Percentiles rank a stretch among this genome's conserved stretches.
These are phyloP conservation scores for Incurvaria masculella DNA, from an alignment of 2,888 invertebrate genomes.

Conservation along the genomic window DNA sequence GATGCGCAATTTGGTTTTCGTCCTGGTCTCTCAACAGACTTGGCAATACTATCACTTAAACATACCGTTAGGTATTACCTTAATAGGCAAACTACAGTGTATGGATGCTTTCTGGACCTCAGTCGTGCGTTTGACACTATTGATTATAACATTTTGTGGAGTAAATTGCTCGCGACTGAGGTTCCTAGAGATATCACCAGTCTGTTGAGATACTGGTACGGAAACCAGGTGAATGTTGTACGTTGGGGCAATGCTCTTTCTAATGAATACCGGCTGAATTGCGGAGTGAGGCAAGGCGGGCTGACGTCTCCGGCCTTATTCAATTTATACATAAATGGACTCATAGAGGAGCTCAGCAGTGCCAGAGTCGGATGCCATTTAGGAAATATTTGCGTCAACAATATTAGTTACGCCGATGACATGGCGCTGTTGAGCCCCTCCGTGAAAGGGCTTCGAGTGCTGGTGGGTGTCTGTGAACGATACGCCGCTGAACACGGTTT, in stretches of 20 bases:
- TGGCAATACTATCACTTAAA: too few species aligned
- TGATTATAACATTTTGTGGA: conserved; percentile 8
- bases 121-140: conserved; percentile 10
- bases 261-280: conserved; percentile 12
- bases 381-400: conserved; percentile 10
- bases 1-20: too few species aligned
- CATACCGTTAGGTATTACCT: too few species aligned
- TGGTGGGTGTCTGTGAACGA: conserved; percentile 10
- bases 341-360: conserved; percentile 15
- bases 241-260: conserved; percentile 11
- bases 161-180: conserved; percentile 4
- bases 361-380: conserved; percentile 13
- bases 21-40: too few species aligned
- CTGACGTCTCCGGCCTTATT: conserved; percentile 16
- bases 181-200: not conserved
- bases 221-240: conserved; percentile 11
- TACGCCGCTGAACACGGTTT: conserved; percentile 11
- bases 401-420: conserved; percentile 16
- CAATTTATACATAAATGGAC: conserved; percentile 13
- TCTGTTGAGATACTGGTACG: conserved; percentile 11
- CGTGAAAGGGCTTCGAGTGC: conserved; percentile 10
- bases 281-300: conserved; percentile 18
- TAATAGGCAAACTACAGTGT: conserved; percentile 7
- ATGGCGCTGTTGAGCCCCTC: conserved; percentile 18
- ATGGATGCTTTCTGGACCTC: conserved; percentile 10